Conservation (phyloP, 2,888 invertebrate genomes). For the Oscheius sp. region DNA sequence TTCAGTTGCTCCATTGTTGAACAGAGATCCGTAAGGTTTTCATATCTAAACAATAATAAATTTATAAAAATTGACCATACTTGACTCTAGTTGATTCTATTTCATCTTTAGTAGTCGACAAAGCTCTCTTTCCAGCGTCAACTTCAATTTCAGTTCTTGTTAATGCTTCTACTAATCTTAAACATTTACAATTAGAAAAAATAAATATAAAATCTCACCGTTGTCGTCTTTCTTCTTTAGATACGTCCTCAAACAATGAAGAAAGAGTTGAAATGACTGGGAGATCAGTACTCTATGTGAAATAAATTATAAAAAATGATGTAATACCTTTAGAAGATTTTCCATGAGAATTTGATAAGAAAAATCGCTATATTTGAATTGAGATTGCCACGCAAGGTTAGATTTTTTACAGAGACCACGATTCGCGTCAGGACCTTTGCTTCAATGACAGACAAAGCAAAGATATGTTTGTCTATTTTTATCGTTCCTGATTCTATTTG, state of each 20-base stretch:
- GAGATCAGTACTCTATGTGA: background rate
- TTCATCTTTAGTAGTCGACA: conserved; percentile 19
- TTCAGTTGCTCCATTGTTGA: conserved; percentile 32
- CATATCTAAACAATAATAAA: conserved; percentile 29
- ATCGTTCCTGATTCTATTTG: too few relatives aligned
- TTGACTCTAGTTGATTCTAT: conserved; percentile 17
- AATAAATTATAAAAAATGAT: background rate
- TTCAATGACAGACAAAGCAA: too few relatives aligned
- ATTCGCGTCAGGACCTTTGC: conserved; percentile 2
- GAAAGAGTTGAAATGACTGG: conserved; percentile 5
- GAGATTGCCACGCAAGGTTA: conserved; percentile 2
- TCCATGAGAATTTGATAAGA: conserved; percentile 8
- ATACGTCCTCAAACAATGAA: background rate
- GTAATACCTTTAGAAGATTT: conserved; percentile 21
- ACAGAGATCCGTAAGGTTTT: conserved; percentile 35
- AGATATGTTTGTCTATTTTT: too few relatives aligned
- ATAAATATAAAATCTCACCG: background rate
- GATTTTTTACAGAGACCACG: background rate
- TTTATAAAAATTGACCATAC: too few relatives aligned
- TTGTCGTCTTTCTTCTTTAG: conserved; percentile 10
- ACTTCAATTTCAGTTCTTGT: background rate
- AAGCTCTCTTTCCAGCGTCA: background rate
- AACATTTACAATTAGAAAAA: background rate
- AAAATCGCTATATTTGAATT: background rate
- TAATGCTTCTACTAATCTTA: background rate